phyloP scores from a whole-genome alignment of 1,140 invertebrate species.

The Drosophila trapezifrons region DNA sequence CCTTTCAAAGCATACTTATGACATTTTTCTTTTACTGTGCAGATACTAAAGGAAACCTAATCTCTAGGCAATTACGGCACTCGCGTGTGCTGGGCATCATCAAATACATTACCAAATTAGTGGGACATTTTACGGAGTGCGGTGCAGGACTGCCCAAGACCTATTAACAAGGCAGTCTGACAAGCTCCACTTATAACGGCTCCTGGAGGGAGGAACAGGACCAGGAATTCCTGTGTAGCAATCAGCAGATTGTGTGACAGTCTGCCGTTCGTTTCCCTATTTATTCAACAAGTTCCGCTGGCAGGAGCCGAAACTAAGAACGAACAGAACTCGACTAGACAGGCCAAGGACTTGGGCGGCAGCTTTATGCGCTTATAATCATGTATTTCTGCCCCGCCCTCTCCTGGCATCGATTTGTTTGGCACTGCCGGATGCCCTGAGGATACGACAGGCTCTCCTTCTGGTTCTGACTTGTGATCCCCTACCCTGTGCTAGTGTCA shows the following conservation, averaged over 20 bases:
- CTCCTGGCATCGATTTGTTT: conserved; percentile 71
- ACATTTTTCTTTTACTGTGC: neutral
- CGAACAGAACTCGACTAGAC: conserved; percentile 43
- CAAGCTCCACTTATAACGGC: conserved; percentile 11
- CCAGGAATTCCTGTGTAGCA: conserved; percentile 70
- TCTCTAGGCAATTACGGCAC: conserved; percentile 20
- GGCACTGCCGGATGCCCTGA: conserved; percentile 73
- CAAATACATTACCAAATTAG: conserved; percentile 28
- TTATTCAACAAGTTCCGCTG: conserved; percentile 78
- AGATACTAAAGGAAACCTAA: neutral
- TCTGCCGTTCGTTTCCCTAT: conserved; percentile 76
- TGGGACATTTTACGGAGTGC: conserved; percentile 27
- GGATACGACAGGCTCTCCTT: conserved; percentile 38
- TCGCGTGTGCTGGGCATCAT: neutral
- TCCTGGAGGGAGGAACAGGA: neutral
- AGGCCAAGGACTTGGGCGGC: conserved; percentile 43
- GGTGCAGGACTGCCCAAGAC: neutral
- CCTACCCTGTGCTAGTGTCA: conserved; percentile 62
- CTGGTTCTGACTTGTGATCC: conserved; percentile 55
- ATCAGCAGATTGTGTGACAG: conserved; percentile 62
- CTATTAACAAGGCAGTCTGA: conserved; percentile 35
- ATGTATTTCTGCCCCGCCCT: conserved; percentile 49
- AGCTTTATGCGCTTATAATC: conserved; percentile 77
- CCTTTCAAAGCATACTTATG: neutral
- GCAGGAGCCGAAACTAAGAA: conserved; percentile 43